A percentile compares a stretch with the other conserved stretches of the same genome.
Conservation (phyloP, 2,888 invertebrate genomes). For the Plagodis pulveraria region DNA sequence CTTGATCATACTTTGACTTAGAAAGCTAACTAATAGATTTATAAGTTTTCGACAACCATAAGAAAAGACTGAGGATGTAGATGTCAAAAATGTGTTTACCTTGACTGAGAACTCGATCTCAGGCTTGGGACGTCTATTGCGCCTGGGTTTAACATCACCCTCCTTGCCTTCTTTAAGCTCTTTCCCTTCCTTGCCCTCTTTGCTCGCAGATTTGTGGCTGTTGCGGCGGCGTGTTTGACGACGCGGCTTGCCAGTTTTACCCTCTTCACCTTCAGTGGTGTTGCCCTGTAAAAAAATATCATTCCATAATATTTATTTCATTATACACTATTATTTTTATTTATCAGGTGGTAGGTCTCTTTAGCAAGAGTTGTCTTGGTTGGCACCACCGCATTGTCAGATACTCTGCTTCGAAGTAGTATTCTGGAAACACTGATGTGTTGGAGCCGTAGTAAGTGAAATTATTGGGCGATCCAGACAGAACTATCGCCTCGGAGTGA, state of each 20-base stretch:
- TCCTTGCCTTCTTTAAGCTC: slow-evolving; percentile 42
- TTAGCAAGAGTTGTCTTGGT: too few relatives aligned
- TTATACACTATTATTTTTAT: too few relatives aligned
- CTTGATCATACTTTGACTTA: too few relatives aligned
- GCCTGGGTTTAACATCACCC: slow-evolving; percentile 54
- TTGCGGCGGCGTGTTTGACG: slow-evolving; percentile 67
- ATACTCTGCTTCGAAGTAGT: too few relatives aligned
- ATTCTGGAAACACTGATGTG: too few relatives aligned
- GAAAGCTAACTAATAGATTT: too few relatives aligned
- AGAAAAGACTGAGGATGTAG: neutral
- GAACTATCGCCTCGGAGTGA: too few relatives aligned
- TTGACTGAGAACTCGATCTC: slow-evolving; percentile 85
- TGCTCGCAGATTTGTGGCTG: slow-evolving; percentile 68
- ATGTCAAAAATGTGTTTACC: slow-evolving; percentile 46
- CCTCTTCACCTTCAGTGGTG: slow-evolving; percentile 72
- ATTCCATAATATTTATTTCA: too few relatives aligned
- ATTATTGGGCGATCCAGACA: too few relatives aligned
- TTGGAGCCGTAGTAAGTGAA: too few relatives aligned
- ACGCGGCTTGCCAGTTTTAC: slow-evolving; percentile 61
- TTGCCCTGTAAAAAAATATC: slow-evolving; percentile 59
- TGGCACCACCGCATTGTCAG: too few relatives aligned
- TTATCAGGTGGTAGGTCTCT: too few relatives aligned
- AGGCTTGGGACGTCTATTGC: slow-evolving; percentile 65
- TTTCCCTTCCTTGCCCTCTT: slow-evolving; percentile 48
- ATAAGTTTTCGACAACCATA: neutral